phyloP scores from a whole-genome alignment of 30 jellyfish, hydroid and myxozoan species.

The Hydra vulgaris region DNA sequence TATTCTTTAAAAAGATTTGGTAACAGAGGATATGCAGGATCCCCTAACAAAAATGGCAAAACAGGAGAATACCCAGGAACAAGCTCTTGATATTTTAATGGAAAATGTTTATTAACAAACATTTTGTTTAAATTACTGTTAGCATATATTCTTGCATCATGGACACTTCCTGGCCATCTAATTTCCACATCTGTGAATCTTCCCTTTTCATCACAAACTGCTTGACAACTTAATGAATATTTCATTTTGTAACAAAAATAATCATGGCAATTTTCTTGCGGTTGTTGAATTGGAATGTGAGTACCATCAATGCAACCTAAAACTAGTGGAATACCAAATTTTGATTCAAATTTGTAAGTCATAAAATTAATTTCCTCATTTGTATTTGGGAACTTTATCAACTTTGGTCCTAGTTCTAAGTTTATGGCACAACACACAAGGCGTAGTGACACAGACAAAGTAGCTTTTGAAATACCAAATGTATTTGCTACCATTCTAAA shows the following conservation, averaged over 20 bases:
- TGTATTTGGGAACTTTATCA: constrained; percentile 16
- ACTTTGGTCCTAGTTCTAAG: constrained; percentile 9
- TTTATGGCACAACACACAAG: constrained; percentile 13
- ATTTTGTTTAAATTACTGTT: constrained; percentile 27
- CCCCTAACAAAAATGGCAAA: constrained; percentile 50
- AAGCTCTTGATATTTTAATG: constrained; percentile 23
- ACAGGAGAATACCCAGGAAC: constrained; percentile 35
- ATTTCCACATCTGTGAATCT: constrained; percentile 38
- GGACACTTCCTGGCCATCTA: constrained; percentile 68
- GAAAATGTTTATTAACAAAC: constrained; percentile 26
- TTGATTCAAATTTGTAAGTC: constrained; percentile 16
- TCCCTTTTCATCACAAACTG: constrained; percentile 50
- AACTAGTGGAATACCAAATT: constrained; percentile 58
- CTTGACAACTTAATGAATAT: constrained; percentile 46
- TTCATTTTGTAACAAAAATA: constrained; percentile 54
- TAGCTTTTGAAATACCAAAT: constrained; percentile 23
- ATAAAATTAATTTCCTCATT: constrained; percentile 34
- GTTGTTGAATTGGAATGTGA: constrained; percentile 50
- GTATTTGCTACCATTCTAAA: constrained; percentile 22
- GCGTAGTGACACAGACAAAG: constrained; percentile 4
- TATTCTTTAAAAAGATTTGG: constrained; percentile 34
- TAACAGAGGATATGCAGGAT: constrained; percentile 71
- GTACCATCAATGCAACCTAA: constrained; percentile 76
- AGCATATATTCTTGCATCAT: constrained; percentile 42
- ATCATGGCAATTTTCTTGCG: constrained; percentile 64